Evolutionary conservation across 1,140 invertebrate species (phyloP), one percentile per base, ranked within the genome.

Genomic region (Drosophila tropicalis): DNA sequence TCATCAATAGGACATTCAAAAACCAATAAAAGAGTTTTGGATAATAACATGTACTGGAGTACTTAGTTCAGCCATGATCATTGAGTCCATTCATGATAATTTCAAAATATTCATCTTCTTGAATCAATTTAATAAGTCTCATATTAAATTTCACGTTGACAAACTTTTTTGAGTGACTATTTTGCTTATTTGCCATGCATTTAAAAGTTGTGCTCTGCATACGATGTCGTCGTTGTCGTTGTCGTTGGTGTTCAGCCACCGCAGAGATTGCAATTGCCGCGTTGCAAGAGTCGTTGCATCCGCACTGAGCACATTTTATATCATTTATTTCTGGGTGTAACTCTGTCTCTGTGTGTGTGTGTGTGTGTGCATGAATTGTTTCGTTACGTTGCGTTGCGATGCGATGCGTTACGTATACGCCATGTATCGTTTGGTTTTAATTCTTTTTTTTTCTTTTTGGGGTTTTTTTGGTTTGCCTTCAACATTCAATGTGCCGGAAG

Each of bases 301-400:
- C 44, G 44, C 44, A 62, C 61, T 76, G 63, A 68, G 77, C 71
- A 86, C 82, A 86, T 86, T 84, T 85, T 85, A 85, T 85, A 86
- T 81, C 82, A 85, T 85, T 81, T 86, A 86, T 86, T 69, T 44
- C 60, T 15, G 34, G 62, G 40, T 67, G 64, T 56, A 17, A 62
- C 60, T 9, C 6, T 47, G 44, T 47, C 1, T 47, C 4, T 15
- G n/a, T 44, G 41, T 17, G 4, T 44, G 64, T 22, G 41, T 57
- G 40, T 44, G 41, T 15, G 72, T 61, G 63, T 56, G 63, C 57
- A 58, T 68, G 81, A 85, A 84, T 84, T 83, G 74, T 51, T 51
- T 51, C 44, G 62, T 84, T 72, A 77, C 74, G 65, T 78, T 85
- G 76, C 69, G 73, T 78, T 85, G 76, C 69, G 73, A 40, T 72